Evolutionary conservation across 2,888 invertebrate genomes (phyloP), one percentile per base, ranked within the genome.

Genomic region (Stenodema calcarata): DNA sequence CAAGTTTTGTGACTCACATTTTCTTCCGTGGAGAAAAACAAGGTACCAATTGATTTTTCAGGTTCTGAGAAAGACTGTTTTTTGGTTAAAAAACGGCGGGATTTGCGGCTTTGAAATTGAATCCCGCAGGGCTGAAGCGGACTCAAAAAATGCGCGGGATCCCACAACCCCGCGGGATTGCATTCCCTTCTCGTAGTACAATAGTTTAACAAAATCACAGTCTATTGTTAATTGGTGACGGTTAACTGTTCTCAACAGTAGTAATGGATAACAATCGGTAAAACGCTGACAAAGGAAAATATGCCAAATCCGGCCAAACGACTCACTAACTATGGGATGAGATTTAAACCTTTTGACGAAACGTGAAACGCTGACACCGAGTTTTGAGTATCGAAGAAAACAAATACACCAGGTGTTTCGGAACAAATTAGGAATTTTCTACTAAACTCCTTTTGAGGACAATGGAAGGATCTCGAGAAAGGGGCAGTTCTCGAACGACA

Each of bases 351-450:
- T 41, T 75, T 75, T 75, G 18, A 35, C 6, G 73, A 75, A 75
- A 75, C 35, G 35, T 18, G 73, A 75, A 75, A 14, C 73, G 73
- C 73, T 75, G 73, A 75, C 73, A 41, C 30, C 35, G 18, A 35
- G 73, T 75, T 75, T 75, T 41, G 16, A 70, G 41, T 41, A 75
- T 30, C 73, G 73, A 75, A 35, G 7, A 27, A 44, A 44, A 78
- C 44, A 30, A 75, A 75, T 75, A 75, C 78, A 78, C 78, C 78
- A 44, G 78, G 78, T 6, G 18, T 6, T 73, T 73, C n/a, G 78
- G 41, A 78, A 78, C 78, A 78, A 78, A 78, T 78, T 78, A 78
- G 78, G 78, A 78, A 44, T 78, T 44, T 42, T 78, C 44, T 27
- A 0, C 73, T 73, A 73, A 73, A 28, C 73, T 35, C 30, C 73